Evolutionary conservation across 1,140 invertebrate genomes (phyloP).

Genomic region (Lasioglossum albipes): DNA sequence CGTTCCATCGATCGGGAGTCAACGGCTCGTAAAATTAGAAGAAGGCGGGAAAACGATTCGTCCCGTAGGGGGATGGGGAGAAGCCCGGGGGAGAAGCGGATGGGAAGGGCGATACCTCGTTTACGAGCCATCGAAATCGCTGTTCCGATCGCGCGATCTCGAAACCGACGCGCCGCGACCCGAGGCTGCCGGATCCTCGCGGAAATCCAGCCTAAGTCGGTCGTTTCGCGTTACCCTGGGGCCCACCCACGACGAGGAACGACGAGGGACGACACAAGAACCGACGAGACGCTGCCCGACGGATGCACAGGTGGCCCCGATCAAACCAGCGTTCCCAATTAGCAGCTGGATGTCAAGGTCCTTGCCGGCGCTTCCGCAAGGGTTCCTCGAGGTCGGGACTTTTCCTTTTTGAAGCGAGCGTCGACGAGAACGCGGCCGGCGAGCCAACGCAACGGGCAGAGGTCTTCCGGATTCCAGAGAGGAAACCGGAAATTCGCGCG

Average conservation of each 20-base stretch:
- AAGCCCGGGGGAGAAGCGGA: constrained; percentile 3
- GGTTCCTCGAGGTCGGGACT: not conserved
- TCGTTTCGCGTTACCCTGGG: constrained; percentile 59
- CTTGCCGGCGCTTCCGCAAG: constrained; percentile 34
- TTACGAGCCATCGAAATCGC: constrained; percentile 28
- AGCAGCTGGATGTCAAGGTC: constrained; percentile 10
- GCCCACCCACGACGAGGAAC: constrained; percentile 53
- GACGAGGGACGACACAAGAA: too few species aligned
- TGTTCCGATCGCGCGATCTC: not conserved
- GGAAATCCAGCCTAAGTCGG: constrained; percentile 54
- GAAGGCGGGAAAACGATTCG: constrained; percentile 68
- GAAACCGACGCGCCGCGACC: not conserved
- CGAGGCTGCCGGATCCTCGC: not conserved
- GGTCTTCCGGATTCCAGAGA: not conserved
- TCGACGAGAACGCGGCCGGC: not conserved
- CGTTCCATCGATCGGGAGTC: constrained; percentile 76
- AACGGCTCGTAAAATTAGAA: constrained; percentile 80
- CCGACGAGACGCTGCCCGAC: not conserved
- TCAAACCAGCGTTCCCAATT: constrained; percentile 34
- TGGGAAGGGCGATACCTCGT: constrained; percentile 16
- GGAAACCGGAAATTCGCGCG: not conserved
- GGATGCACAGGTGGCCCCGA: constrained; percentile 64
- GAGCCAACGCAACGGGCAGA: not conserved
- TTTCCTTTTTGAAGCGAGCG: too few species aligned
- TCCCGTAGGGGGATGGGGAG: not conserved